These are phyloP conservation scores for Rhinolophus sinicus DNA, from an alignment of 2,113 vertebrate species.

Conservation along the genomic window DNA sequence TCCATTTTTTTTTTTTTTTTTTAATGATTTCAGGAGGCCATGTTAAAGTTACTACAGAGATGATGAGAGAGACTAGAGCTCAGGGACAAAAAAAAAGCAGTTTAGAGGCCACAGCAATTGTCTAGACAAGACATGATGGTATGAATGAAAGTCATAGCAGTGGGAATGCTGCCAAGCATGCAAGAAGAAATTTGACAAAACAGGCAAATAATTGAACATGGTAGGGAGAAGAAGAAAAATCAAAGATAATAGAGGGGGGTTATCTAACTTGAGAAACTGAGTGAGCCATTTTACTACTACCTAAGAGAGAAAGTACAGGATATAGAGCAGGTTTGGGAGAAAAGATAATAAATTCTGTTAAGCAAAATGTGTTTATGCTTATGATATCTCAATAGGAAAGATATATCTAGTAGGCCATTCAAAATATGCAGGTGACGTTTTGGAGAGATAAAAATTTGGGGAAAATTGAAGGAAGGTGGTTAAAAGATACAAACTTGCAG, in stretches of 20 bases:
- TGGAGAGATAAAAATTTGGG: not conserved
- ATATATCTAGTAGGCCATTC: not conserved
- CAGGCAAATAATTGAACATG: not conserved
- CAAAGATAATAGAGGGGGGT: not conserved
- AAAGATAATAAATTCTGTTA: not conserved
- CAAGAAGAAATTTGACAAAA: not conserved
- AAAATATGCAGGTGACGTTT: not conserved
- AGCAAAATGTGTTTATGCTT: not conserved
- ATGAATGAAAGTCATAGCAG: not conserved
- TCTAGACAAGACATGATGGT: not conserved
- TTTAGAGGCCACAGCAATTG: not conserved
- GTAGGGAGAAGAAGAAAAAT: not conserved
- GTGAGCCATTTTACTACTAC: not conserved
- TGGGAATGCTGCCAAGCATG: not conserved
- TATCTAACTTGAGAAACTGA: not conserved
- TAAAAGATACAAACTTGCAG: not conserved
- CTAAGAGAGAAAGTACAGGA: not conserved
- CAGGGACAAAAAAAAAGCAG: not conserved
- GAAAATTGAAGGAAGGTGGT: not conserved
- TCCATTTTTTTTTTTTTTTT: not conserved
- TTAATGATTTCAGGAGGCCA: not conserved
- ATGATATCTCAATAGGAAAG: not conserved
- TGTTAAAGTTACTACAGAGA: not conserved
- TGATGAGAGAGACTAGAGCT: not conserved
- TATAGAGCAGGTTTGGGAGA: not conserved